Conservation (phyloP, 2,888 invertebrate genomes). For the Cremastinae sp. region DNA sequence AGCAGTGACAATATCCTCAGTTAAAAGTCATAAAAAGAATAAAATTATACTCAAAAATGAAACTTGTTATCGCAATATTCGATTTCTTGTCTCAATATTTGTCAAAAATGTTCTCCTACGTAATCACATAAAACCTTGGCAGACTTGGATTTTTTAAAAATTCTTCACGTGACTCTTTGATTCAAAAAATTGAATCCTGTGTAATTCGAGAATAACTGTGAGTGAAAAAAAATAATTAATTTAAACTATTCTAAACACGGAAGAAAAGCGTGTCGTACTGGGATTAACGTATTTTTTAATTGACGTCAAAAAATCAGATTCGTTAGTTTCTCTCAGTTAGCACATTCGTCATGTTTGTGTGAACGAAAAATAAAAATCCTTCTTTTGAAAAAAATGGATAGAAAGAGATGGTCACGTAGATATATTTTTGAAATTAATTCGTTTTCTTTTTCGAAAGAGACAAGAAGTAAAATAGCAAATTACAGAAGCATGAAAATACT, state of each 20-base stretch:
- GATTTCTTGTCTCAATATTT: too few species aligned
- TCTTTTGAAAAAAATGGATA: slow-evolving; percentile 12
- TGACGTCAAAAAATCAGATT: slow-evolving; percentile 44
- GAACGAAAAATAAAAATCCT: slow-evolving; percentile 27
- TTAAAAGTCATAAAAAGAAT: background rate
- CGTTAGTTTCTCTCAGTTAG: slow-evolving; percentile 59
- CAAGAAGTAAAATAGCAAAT: too few species aligned
- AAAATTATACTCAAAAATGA: too few species aligned
- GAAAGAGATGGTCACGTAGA: slow-evolving; percentile 45
- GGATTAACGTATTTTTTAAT: slow-evolving; percentile 24
- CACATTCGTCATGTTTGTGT: slow-evolving; percentile 30
- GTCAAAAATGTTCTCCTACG: too few species aligned
- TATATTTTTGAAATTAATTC: slow-evolving; percentile 26
- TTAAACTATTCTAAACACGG: slow-evolving; percentile 64
- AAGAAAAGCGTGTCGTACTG: slow-evolving; percentile 54
- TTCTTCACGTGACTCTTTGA: too few species aligned
- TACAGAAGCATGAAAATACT: too few species aligned
- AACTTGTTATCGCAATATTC: too few species aligned
- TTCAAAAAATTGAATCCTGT: too few species aligned
- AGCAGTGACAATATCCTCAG: background rate
- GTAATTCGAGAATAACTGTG: slow-evolving; percentile 7
- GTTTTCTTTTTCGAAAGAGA: too few species aligned
- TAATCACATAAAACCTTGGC: too few species aligned
- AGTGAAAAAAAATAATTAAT: slow-evolving; percentile 47
- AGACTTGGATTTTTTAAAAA: too few species aligned